phyloP scores from a whole-genome alignment of 2,888 invertebrate species.

The Lasioglossum zephyrum region DNA sequence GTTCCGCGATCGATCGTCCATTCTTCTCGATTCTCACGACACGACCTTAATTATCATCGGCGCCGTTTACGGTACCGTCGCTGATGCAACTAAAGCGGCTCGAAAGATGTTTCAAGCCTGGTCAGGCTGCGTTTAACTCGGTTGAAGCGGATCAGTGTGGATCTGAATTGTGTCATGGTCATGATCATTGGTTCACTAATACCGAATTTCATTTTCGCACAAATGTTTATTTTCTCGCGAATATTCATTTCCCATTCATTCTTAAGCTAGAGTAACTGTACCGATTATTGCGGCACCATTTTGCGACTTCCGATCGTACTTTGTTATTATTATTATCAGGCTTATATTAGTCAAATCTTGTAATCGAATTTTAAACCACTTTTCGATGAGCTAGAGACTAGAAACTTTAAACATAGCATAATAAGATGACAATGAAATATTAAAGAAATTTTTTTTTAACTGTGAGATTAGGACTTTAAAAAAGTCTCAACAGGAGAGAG shows the following conservation, averaged over 20 bases:
- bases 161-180: background rate
- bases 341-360: too few species aligned
- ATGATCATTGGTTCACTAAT: background rate
- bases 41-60: conserved; percentile 9
- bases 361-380: too few species aligned
- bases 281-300: too few species aligned
- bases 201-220: background rate
- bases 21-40: conserved; percentile 20
- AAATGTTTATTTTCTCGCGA: background rate
- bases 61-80: background rate
- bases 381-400: too few species aligned
- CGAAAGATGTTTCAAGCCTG: background rate
- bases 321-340: too few species aligned
- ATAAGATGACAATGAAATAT: too few species aligned
- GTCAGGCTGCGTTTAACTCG: background rate
- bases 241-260: background rate
- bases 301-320: too few species aligned
- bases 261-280: background rate
- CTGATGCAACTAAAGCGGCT: background rate
- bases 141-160: background rate
- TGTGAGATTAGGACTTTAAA: too few species aligned
- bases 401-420: too few species aligned
- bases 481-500: too few species aligned
- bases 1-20: conserved; percentile 17
- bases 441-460: too few species aligned